Percentiles rank a stretch among this genome's conserved stretches.
phyloP scores from a whole-genome alignment of 2,888 invertebrate species.

The Lingula anatina region DNA sequence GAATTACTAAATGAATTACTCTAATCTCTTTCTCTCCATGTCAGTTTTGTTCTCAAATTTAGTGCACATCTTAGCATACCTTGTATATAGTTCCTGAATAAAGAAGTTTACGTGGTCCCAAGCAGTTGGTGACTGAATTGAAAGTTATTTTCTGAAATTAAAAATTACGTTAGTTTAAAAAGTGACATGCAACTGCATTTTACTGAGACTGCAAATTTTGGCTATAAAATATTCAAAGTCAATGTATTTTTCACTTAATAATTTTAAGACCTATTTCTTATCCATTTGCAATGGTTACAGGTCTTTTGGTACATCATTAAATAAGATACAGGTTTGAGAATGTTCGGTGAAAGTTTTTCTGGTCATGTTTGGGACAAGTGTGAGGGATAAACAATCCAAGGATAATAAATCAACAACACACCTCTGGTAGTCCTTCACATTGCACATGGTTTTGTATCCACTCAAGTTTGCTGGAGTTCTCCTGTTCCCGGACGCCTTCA shows the following conservation, averaged over 20 bases:
- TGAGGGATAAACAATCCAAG: too few relatives aligned
- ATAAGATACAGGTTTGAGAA: not conserved
- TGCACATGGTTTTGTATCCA: conserved; percentile 65
- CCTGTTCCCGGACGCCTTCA: conserved; percentile 71
- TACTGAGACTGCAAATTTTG: too few relatives aligned
- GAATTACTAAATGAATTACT: too few relatives aligned
- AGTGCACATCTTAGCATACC: conserved; percentile 24
- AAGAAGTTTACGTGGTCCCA: conserved; percentile 69
- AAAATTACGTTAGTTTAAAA: too few relatives aligned
- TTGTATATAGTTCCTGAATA: conserved; percentile 65
- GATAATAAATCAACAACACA: too few relatives aligned
- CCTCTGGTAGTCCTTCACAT: conserved; percentile 62
- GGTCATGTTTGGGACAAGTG: too few relatives aligned
- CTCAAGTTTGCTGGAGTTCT: conserved; percentile 70
- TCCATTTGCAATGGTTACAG: too few relatives aligned
- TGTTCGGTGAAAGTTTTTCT: not conserved
- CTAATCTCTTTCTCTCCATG: too few relatives aligned
- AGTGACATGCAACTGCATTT: too few relatives aligned
- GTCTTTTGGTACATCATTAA: not conserved
- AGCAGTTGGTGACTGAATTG: conserved; percentile 68
- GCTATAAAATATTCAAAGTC: too few relatives aligned
- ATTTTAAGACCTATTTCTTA: too few relatives aligned
- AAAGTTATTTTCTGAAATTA: conserved; percentile 56
- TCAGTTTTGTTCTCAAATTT: not conserved
- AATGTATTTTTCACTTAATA: too few relatives aligned